phyloP scores from a whole-genome alignment of 2,113 vertebrate species.

The Amphiprion ocellaris region DNA sequence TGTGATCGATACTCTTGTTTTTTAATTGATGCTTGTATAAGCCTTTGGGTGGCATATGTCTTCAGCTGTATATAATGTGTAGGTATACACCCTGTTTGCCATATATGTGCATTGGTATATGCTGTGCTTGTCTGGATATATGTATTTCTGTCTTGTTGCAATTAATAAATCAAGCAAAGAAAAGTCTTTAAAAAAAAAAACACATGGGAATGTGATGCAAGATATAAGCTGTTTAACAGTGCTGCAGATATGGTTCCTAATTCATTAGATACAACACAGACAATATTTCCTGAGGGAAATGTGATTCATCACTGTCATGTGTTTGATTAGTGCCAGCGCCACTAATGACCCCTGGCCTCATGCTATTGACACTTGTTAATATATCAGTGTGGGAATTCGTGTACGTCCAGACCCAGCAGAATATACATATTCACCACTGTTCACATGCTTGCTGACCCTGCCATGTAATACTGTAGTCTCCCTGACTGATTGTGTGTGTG shows the following conservation, averaged over 20 bases:
- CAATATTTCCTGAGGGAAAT: neutral
- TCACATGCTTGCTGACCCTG: slow-evolving; percentile 37
- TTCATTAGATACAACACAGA: slow-evolving; percentile 3
- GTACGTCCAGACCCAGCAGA: slow-evolving; percentile 21
- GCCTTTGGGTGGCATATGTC: too few relatives aligned
- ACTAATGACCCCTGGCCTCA: slow-evolving; percentile 9
- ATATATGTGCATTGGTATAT: too few relatives aligned
- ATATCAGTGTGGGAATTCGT: slow-evolving; percentile 10
- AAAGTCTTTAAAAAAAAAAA: neutral
- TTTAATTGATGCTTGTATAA: too few relatives aligned
- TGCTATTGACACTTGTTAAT: slow-evolving; percentile 7
- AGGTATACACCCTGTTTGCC: too few relatives aligned
- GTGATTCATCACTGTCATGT: slow-evolving; percentile 11
- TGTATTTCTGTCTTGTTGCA: too few relatives aligned
- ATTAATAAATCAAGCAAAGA: too few relatives aligned
- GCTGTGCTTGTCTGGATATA: too few relatives aligned
- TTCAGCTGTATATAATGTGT: too few relatives aligned
- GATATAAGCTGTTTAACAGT: neutral
- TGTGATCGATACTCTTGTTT: too few relatives aligned
- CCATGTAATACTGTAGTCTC: slow-evolving; percentile 26
- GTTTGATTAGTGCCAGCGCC: slow-evolving; percentile 4
- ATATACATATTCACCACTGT: slow-evolving; percentile 33
- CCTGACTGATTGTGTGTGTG: neutral
- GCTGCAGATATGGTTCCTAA: neutral
- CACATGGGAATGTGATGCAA: neutral